phyloP scores from a whole-genome alignment of 2,113 vertebrate genomes.

The Triplophysa dalaica region DNA sequence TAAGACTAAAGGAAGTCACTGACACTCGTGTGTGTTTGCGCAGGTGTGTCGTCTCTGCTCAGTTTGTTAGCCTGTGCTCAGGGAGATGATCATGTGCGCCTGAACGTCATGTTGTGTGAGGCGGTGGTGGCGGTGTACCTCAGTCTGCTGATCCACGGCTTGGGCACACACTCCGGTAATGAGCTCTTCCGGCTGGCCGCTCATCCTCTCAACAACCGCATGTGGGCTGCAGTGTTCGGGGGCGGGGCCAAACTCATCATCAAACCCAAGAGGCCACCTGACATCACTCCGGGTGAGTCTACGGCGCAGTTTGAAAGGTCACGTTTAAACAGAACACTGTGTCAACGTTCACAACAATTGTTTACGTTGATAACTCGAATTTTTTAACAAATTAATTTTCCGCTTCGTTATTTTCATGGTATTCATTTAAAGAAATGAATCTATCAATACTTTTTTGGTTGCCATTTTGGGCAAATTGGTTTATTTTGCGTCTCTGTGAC shows the following conservation, averaged over 20 bases:
- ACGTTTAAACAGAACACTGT: no score
- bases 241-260: constrained; percentile 92
- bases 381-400: no score
- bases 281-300: constrained; percentile 83
- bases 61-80: constrained; percentile 87
- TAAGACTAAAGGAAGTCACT: background rate
- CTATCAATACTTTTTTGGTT: no score
- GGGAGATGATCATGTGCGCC: constrained; percentile 88
- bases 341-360: no score
- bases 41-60: constrained; percentile 94
- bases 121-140: constrained; percentile 94
- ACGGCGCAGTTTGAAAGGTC: constrained; percentile 29
- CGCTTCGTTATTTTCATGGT: no score
- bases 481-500: no score
- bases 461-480: no score
- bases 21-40: background rate
- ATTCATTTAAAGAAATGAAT: no score
- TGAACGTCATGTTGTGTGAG: constrained; percentile 91
- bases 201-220: constrained; percentile 90
- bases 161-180: constrained; percentile 90
- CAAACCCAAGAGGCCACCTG: constrained; percentile 85
- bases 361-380: no score
- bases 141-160: constrained; percentile 89
- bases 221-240: constrained; percentile 97
- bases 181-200: constrained; percentile 94